A percentile compares a stretch with the other conserved stretches of the same genome.
Evolutionary conservation across 2,888 invertebrate species (phyloP).

Genomic region (Lutraria lutraria): DNA sequence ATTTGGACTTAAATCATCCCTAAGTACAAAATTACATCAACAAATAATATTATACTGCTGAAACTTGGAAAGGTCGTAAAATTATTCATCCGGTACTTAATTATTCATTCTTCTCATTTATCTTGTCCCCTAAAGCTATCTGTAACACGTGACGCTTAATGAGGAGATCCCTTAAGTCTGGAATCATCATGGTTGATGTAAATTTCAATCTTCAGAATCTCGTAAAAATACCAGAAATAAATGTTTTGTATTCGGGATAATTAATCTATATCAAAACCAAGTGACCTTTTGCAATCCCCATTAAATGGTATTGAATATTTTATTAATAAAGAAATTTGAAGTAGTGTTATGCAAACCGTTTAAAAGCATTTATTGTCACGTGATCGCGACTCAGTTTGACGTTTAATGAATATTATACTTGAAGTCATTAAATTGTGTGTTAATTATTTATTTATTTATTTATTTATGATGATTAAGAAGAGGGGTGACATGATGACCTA

Average conservation of each 20-base stretch:
- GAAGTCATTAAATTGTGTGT: not conserved
- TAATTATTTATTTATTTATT: no score
- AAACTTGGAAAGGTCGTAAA: not conserved
- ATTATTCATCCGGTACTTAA: not conserved
- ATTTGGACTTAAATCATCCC: no score
- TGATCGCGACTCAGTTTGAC: not conserved
- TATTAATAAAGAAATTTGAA: not conserved
- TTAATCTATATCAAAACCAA: not conserved
- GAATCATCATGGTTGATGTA: not conserved
- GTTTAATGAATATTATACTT: not conserved
- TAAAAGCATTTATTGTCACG: not conserved
- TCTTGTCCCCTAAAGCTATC: not conserved
- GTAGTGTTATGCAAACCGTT: not conserved
- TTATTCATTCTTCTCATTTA: conserved; percentile 1
- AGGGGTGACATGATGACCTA: no score
- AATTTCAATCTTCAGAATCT: not conserved
- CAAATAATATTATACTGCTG: no score
- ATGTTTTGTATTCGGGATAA: no score
- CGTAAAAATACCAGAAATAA: not conserved
- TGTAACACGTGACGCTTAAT: not conserved
- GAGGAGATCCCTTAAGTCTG: not conserved
- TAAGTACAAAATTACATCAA: no score
- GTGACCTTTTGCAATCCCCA: not conserved
- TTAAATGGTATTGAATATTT: not conserved
- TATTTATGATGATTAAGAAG: not conserved